Conservation (phyloP, 1,140 invertebrate species). For the Pseudobourletiella spinata region DNA sequence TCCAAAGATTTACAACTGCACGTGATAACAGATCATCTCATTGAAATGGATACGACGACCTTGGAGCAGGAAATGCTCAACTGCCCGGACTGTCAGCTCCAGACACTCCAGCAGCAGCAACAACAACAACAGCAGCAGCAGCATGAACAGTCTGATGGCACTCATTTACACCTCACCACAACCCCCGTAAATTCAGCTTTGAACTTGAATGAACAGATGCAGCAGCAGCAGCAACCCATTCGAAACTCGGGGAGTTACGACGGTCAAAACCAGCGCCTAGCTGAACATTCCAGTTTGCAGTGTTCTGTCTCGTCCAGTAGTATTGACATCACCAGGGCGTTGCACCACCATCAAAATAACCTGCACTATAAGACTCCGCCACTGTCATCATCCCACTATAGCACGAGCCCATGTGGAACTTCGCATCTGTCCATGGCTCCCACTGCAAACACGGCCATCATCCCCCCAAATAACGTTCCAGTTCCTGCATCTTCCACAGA, state of each 20-base stretch:
- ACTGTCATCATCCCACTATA: too few species aligned
- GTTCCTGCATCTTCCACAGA: too few species aligned
- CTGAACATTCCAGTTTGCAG: not conserved
- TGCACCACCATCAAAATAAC: too few species aligned
- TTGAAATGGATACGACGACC: not conserved
- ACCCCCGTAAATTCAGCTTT: not conserved
- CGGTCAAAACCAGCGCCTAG: not conserved
- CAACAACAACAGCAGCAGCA: too few species aligned
- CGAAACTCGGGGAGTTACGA: not conserved
- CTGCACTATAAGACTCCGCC: too few species aligned
- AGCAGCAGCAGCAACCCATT: not conserved
- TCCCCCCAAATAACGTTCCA: not conserved
- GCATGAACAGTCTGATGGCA: too few species aligned
- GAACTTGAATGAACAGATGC: not conserved
- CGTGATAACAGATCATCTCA: too few species aligned
- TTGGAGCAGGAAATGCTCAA: not conserved
- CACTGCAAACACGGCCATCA: not conserved
- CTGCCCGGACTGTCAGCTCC: conserved; percentile 17
- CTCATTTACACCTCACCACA: not conserved
- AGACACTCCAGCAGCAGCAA: conserved; percentile 11
- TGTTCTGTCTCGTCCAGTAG: too few species aligned
- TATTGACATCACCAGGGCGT: too few species aligned
- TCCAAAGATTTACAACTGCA: too few species aligned
- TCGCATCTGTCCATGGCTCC: not conserved
- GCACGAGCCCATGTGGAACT: too few species aligned